phyloP scores from a whole-genome alignment of 2,888 invertebrate species.

The Archips crataeganus region DNA sequence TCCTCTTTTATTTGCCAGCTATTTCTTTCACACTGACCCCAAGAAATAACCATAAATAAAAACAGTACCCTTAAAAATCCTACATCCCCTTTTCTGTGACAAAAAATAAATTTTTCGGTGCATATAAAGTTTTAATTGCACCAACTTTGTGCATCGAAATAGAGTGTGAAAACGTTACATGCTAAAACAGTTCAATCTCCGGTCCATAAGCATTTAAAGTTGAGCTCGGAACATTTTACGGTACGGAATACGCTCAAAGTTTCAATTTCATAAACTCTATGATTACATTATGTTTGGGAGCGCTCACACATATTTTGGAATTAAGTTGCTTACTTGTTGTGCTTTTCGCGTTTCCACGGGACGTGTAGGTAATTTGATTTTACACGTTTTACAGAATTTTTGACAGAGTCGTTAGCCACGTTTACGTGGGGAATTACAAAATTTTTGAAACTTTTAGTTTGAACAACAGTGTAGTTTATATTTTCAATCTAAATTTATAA shows the following conservation, averaged over 20 bases:
- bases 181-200: slow-evolving; percentile 39
- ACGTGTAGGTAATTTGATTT: not conserved
- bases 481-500: too few relatives aligned
- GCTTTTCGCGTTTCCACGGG: not conserved
- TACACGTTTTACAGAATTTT: not conserved
- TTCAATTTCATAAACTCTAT: slow-evolving; percentile 35
- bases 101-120: slow-evolving; percentile 14
- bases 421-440: too few relatives aligned
- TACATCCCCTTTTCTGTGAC: slow-evolving; percentile 27
- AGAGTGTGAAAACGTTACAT: slow-evolving; percentile 35
- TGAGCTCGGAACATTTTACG: slow-evolving; percentile 25
- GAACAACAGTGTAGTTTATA: too few relatives aligned
- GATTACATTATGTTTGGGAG: slow-evolving; percentile 22
- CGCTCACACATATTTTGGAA: slow-evolving; percentile 19
- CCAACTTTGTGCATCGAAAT: slow-evolving; percentile 29
- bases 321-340: slow-evolving; percentile 22
- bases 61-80: slow-evolving; percentile 15
- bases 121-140: slow-evolving; percentile 38
- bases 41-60: not conserved
- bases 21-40: not conserved
- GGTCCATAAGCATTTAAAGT: slow-evolving; percentile 29
- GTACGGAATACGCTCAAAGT: slow-evolving; percentile 33
- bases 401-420: not conserved
- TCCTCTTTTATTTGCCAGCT: not conserved
- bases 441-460: too few relatives aligned